Evolutionary conservation across 2,888 invertebrate species (phyloP).

Genomic region (Strigamia maritima): DNA sequence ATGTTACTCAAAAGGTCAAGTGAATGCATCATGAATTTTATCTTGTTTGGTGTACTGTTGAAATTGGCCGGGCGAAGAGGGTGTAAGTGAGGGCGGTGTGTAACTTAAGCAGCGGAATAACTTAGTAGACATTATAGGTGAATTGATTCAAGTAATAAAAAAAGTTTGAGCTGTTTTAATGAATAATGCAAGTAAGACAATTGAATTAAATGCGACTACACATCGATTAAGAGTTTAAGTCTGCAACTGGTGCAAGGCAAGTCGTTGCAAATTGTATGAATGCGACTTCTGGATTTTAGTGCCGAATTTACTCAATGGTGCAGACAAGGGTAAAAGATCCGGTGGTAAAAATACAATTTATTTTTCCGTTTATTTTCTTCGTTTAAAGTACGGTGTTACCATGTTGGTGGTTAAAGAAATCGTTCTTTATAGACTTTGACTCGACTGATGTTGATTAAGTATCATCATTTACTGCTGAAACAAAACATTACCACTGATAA

Average conservation of each 20-base stretch:
- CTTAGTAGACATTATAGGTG: background rate
- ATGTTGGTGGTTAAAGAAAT: background rate
- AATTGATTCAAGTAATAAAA: background rate
- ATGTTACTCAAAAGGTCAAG: background rate
- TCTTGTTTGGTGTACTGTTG: background rate
- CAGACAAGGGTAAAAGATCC: background rate
- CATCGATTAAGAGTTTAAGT: background rate
- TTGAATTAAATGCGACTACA: background rate
- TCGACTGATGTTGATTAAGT: slow-evolving; percentile 4
- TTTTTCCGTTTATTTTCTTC: background rate
- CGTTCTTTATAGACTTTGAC: background rate
- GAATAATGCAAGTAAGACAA: background rate
- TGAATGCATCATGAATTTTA: background rate
- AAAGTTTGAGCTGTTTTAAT: background rate
- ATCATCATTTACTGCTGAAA: slow-evolving; percentile 4
- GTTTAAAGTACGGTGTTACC: background rate
- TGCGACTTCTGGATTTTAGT: background rate
- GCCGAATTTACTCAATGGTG: background rate
- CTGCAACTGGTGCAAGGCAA: background rate
- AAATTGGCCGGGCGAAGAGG: background rate
- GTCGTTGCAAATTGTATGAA: background rate
- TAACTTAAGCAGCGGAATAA: background rate
- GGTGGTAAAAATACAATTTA: background rate
- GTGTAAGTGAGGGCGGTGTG: background rate
- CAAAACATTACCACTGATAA: slow-evolving; percentile 4